phyloP scores from a whole-genome alignment of 1,140 invertebrate species.

The Coboldia fuscipes region DNA sequence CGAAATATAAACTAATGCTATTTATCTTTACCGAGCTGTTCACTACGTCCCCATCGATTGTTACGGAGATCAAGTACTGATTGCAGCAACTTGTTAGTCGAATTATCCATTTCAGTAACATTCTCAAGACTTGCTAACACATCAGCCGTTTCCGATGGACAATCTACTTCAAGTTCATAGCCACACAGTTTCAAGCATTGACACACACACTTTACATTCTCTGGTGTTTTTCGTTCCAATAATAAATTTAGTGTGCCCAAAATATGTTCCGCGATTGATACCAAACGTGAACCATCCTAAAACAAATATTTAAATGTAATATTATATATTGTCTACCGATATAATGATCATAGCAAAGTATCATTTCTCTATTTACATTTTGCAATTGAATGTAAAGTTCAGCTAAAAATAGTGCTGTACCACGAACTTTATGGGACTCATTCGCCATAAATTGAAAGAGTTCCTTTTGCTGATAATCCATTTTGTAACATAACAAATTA shows the following conservation, averaged over 20 bases:
- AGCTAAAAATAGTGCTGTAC: constrained; percentile 5
- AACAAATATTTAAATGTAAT: background rate
- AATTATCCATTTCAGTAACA: constrained; percentile 7
- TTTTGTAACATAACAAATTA: constrained; percentile 2
- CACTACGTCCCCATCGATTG: constrained; percentile 17
- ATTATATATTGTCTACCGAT: background rate
- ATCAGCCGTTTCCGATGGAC: constrained; percentile 12
- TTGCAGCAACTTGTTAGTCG: constrained; percentile 8
- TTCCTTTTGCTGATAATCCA: constrained; percentile 3
- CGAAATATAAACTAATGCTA: background rate
- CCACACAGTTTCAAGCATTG: constrained; percentile 26
- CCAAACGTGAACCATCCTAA: background rate
- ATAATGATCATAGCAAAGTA: background rate
- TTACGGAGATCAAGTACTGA: constrained; percentile 17
- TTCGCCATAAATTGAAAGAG: constrained; percentile 2
- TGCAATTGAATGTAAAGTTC: constrained; percentile 5
- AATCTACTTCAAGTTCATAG: constrained; percentile 17
- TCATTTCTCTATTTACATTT: constrained; percentile 1
- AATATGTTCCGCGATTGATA: constrained; percentile 2
- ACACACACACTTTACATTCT: constrained; percentile 29
- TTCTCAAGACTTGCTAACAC: constrained; percentile 12
- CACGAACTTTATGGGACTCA: constrained; percentile 3
- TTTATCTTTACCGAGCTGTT: background rate
- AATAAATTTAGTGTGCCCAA: constrained; percentile 2
- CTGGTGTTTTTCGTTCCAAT: constrained; percentile 7